Evolutionary conservation across 92 coral and sea anemone genomes (phyloP), one percentile per base, ranked within the genome.

Genomic region (Porites cylindrica): DNA sequence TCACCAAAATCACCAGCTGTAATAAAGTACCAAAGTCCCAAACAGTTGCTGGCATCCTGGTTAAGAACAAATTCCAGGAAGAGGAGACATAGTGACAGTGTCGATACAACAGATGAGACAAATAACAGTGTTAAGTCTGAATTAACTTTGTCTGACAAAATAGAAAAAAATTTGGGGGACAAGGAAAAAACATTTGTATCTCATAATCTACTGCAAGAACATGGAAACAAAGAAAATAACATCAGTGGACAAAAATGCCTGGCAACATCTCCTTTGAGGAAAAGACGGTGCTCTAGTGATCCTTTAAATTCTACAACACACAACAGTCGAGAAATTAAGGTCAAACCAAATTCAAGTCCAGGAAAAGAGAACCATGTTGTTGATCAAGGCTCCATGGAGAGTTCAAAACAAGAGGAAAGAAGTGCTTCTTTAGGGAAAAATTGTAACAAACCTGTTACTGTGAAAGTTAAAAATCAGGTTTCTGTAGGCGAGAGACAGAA

Each of bases 21-120:
- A 64, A 4, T 66, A 43, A 93, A 84, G 79, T 82, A 88, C 51
- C 91, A 83, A 38, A 95, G 98, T 77, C 96, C 96, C 86, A 98
- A 94, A 66, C 95, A 94, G 71, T 86, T 91, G 19, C 89, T 97
- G 47, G 83, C 93, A 17, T 87, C 93, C 10, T 97, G 99, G 99
- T 72, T 97, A 29, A 92, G 79, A 81, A 20, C 81, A 72, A 81
- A 76, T 74, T 88, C 87, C 84, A 66, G 90, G 72, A 70, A 85
- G 16, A 62, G 88, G 79, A 26, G 64, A 50, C 78, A 58, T 71
- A 76, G 85, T 58, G 53, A 88, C 11, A 88, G 85, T 61, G 29
- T 51, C 6, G 47, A 79, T 65, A 76, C 38, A 19, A 50, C 53
- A 21, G 38, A 80, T 70, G 23, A 70, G 19, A 10, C 58, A 43